Base-by-base conservation (phyloP, 2,113 vertebrate species). In the Dicrurus megarhynchus region DNA sequence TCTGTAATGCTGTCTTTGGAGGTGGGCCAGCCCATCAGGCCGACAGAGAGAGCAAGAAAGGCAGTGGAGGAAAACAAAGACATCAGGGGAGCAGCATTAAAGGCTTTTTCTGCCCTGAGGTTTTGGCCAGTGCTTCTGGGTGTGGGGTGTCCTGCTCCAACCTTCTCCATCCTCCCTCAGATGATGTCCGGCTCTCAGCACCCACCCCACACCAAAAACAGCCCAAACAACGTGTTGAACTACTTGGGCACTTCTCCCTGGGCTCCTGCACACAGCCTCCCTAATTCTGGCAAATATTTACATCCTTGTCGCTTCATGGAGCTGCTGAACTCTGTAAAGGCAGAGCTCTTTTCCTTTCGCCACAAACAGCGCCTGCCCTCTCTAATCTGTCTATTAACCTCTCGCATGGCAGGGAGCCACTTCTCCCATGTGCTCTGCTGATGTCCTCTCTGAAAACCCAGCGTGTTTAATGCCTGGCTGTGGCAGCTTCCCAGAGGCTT, bases 1-100 rank as follows among this genome's bases (percentile, higher is more conserved):
- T 94, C 92, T 1, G n/a, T 96, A 97, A 97, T 97, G 97, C 95
- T 97, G 94, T 97, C 91, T 95, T 89, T 97, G 97, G 97, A 97
- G 86, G 47, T 42, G 64, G 94, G 96, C 97, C 97, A 96, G 93
- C 82, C 85, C 1, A 84, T 90, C 78, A 19, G 90, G 67, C 87
- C 3, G 16, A 87, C 81, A 11, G 44, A 57, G 77, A 87, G 46
- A 78, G 65, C 70, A 89, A 85, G 84, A 90, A 92, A 93, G 75
- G 82, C 91, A 87, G 87, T 0, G 6, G 37, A 79, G 73, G 78
- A 87, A 91, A 95, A 93, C 93, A 92, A 77, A 89, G 81, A 52
- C 89, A 89, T 89, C 89, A 78, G 77, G 83, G 70, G 75, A 90
- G 67, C 57, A 89, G 85, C 57, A 67, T 83, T 89, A 95, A 81